Base-by-base conservation (phyloP, 2,888 invertebrate genomes). In the Synergus laeviventris region DNA sequence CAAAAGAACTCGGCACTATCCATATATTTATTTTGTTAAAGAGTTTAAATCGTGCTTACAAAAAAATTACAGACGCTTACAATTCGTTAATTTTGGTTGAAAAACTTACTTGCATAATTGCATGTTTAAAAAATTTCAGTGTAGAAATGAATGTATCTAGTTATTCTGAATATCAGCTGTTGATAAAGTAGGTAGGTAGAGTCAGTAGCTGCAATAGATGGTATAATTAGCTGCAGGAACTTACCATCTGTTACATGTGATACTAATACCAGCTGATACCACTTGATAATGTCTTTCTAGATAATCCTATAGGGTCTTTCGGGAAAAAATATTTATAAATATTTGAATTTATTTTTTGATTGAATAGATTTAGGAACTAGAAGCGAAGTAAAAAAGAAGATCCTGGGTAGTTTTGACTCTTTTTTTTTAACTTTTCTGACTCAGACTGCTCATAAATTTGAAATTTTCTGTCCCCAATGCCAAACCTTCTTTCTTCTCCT, bases 121-220 rank as follows among this genome's bases (percentile, higher is more conserved):
- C n/a, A n/a, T n/a, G n/a, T n/a, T n/a, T n/a, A n/a, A n/a, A n/a
- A n/a, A n/a, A n/a, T n/a, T n/a, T n/a, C n/a, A n/a, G n/a, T n/a
- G n/a, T n/a, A n/a, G n/a, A n/a, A n/a, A n/a, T n/a, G n/a, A n/a
- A n/a, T n/a, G n/a, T n/a, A n/a, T n/a, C 1, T 45, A 16, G 0
- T n/a, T n/a, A 14, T 49, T 18, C 9, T 49, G 49, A 49, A n/a
- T 14, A 70, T 31, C 70, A 24, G 16, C 31, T n/a, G 49, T 49
- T 70, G 49, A 45, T 49, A 49, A 31, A n/a, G 70, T 49, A 70
- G 70, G n/a, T 36, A 70, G n/a, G 24, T 66, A 42, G 14, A n/a
- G 16, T 45, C 42, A 0, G 16, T 8, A n/a, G 70, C 31, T 31
- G 70, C n/a, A n/a, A 31, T 66, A 61, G 62, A 1, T 16, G 59